These are phyloP conservation scores for Epicauta chinensis DNA, from an alignment of 1,140 invertebrate genomes.

Conservation along the genomic window DNA sequence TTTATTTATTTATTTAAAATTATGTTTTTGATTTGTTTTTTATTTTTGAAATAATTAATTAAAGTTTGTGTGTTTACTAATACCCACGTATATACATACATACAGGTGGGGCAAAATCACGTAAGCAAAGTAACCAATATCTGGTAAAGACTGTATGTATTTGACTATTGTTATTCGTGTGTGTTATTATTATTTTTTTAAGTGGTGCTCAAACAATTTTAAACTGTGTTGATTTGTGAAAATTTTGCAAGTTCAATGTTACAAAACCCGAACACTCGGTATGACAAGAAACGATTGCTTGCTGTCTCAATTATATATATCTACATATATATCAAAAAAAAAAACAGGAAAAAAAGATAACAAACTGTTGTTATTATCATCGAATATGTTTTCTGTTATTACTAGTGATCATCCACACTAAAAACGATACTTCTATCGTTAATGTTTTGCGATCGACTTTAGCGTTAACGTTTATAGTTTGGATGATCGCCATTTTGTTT, in stretches of 20 bases:
- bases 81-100: constrained; percentile 43
- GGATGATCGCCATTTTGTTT: too few relatives aligned
- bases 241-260: constrained; percentile 44
- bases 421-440: too few relatives aligned
- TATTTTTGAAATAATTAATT: constrained; percentile 22
- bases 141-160: constrained; percentile 46
- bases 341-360: background rate
- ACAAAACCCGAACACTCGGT: constrained; percentile 38
- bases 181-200: constrained; percentile 38
- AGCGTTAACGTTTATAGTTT: too few relatives aligned
- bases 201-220: constrained; percentile 43
- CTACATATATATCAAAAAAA: background rate
- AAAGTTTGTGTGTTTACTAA: constrained; percentile 43
- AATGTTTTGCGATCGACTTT: too few relatives aligned
- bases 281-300: constrained; percentile 40
- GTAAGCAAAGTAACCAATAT: constrained; percentile 45
- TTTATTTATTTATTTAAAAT: too few relatives aligned
- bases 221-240: constrained; percentile 43
- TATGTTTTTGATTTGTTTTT: constrained; percentile 15
- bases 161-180: constrained; percentile 44
- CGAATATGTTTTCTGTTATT: too few relatives aligned
- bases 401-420: too few relatives aligned
- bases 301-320: constrained; percentile 21
- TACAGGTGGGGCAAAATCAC: constrained; percentile 46
- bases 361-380: too few relatives aligned